These are phyloP conservation scores for Limnephilus lunatus DNA, from an alignment of 2,888 invertebrate genomes.

Conservation along the genomic window DNA sequence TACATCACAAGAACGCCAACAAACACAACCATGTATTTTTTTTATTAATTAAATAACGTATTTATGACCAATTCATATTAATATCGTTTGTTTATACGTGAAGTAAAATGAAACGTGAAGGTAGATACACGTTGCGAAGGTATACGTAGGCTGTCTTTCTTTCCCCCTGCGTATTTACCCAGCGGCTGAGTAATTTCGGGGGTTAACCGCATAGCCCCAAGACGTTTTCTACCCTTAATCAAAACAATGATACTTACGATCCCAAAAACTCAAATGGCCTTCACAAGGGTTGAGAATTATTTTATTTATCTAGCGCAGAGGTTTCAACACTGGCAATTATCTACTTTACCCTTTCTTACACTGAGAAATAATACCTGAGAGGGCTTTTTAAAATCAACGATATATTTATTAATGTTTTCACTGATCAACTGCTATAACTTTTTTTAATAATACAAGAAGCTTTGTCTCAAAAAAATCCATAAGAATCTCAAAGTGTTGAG, in stretches of 20 bases:
- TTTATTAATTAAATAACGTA: neutral
- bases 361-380: neutral
- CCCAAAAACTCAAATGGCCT: slow-evolving; percentile 9
- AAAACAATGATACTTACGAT: slow-evolving; percentile 57
- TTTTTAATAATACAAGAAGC: no score
- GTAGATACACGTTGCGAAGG: neutral
- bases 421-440: no score
- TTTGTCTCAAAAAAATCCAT: no score
- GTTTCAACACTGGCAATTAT: neutral
- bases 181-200: slow-evolving; percentile 52
- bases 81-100: neutral
- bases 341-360: neutral
- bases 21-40: neutral
- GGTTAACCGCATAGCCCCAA: slow-evolving; percentile 57
- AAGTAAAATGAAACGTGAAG: neutral
- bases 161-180: slow-evolving; percentile 15
- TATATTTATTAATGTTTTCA: no score
- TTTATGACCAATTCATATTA: neutral
- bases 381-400: neutral
- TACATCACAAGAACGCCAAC: neutral
- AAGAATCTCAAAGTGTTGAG: no score
- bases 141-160: neutral
- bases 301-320: neutral
- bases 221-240: slow-evolving; percentile 58
- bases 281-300: neutral